Evolutionary conservation across 2,888 invertebrate genomes (phyloP), one percentile per base, ranked within the genome.

Genomic region (Nymphalis urticae): DNA sequence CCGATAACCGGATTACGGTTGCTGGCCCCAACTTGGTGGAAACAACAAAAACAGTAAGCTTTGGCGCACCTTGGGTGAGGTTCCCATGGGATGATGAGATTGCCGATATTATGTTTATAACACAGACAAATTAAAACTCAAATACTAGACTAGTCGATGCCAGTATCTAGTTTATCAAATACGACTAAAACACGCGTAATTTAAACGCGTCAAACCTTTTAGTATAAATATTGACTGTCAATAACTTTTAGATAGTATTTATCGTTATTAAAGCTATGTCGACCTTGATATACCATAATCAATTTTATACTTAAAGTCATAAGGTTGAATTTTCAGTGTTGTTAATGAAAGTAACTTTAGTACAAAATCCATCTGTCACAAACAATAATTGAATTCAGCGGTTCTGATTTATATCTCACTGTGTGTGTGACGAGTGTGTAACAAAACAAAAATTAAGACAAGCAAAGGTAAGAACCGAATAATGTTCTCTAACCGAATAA

Each of bases 321-420:
- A 74, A 53, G 69, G 73, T 74, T 69, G 47, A 68, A 70, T 76
- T 75, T 75, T 27, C 59, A 66, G 60, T 72, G 62, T 61, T 42
- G 21, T 50, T 9, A 21, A 10, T 24, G 51, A 60, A 54, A 68
- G 48, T 9, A 54, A 64, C 19, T 68, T 71, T 64, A 66, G 72
- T 53, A 10, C 53, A 61, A 75, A 76, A 73, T 72, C 72, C 72
- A 77, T 78, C 75, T 77, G 77, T 79, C 78, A 75, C 68, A 69
- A 71, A 66, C 75, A 74, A 74, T 77, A 77, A 79, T 77, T 77
- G 77, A 76, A 77, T 77, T 76, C 74, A 64, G 72, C 65, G 74
- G 76, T 76, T 75, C 74, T 75, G 77, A 79, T 78, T 78, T 76
- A 78, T 77, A 75, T 75, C 53, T n/a, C n/a, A n/a, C n/a, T 53